A percentile compares a stretch with the other conserved stretches of the same genome.
These are phyloP conservation scores for Pipistrellus kuhlii DNA, from an alignment of 2,797 vertebrate genomes.

Conservation along the genomic window DNA sequence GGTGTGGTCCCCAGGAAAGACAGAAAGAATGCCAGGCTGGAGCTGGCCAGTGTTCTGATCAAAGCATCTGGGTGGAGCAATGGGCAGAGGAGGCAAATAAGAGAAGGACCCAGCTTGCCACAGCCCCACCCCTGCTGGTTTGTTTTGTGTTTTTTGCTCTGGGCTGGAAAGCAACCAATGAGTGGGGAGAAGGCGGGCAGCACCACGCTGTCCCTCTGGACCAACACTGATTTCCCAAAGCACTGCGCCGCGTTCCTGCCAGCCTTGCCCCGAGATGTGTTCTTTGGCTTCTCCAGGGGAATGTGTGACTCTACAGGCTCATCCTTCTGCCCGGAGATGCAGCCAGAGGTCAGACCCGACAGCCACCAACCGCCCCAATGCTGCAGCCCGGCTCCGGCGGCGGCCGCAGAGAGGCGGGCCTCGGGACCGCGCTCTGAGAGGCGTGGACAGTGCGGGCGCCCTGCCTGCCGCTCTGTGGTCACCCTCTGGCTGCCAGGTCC, in stretches of 20 bases:
- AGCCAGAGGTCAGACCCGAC: neutral
- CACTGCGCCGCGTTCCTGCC: neutral
- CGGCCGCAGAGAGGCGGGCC: neutral
- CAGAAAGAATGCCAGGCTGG: neutral
- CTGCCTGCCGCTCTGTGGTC: neutral
- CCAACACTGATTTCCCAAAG: neutral
- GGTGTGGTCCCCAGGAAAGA: neutral
- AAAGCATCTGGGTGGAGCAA: no score
- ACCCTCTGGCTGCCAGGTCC: constrained; percentile 5
- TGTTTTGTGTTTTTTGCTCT: neutral
- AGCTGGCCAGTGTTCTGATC: neutral
- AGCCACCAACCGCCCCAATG: neutral
- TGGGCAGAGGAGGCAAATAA: neutral
- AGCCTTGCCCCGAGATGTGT: neutral
- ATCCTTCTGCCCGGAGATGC: neutral
- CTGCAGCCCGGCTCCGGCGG: neutral
- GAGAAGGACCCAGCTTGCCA: neutral
- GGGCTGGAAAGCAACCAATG: neutral
- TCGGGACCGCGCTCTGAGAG: neutral
- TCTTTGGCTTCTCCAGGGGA: neutral
- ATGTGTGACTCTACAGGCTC: neutral
- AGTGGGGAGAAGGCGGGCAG: neutral
- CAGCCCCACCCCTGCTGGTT: neutral
- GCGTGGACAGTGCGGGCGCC: no score
- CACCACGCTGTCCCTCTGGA: neutral